phyloP scores from a whole-genome alignment of 2,113 vertebrate genomes.

The Rynchops niger region DNA sequence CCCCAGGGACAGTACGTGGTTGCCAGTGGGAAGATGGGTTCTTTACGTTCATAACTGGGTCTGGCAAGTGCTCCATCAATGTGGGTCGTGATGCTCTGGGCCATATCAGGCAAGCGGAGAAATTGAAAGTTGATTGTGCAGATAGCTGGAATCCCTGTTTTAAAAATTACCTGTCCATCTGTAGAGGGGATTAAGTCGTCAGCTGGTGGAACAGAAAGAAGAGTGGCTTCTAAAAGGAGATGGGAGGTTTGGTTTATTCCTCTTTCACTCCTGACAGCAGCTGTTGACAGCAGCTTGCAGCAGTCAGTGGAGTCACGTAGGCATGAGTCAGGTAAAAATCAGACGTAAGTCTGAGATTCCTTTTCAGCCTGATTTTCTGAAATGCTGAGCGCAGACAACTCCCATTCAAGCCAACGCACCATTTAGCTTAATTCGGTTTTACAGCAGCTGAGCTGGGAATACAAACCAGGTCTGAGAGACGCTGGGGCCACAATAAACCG shows the following conservation, averaged over 20 bases:
- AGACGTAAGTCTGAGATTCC: background rate
- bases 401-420: background rate
- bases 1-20: background rate
- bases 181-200: background rate
- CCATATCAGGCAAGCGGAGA: background rate
- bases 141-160: background rate
- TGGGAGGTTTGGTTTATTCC: background rate
- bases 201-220: constrained; percentile 24
- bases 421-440: background rate
- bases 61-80: background rate
- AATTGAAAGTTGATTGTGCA: background rate
- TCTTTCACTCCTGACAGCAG: constrained; percentile 8
- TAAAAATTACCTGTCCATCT: background rate
- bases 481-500: background rate
- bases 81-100: background rate
- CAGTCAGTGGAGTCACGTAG: background rate
- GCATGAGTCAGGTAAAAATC: constrained; percentile 46
- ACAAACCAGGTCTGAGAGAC: background rate
- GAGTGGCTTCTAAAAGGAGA: background rate
- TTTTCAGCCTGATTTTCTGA: constrained; percentile 33
- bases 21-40: background rate
- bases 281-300: background rate
- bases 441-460: background rate
- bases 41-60: background rate
- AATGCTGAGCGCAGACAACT: background rate